Conservation (phyloP, 2,888 invertebrate species). For the Dolichomitus sp. region DNA sequence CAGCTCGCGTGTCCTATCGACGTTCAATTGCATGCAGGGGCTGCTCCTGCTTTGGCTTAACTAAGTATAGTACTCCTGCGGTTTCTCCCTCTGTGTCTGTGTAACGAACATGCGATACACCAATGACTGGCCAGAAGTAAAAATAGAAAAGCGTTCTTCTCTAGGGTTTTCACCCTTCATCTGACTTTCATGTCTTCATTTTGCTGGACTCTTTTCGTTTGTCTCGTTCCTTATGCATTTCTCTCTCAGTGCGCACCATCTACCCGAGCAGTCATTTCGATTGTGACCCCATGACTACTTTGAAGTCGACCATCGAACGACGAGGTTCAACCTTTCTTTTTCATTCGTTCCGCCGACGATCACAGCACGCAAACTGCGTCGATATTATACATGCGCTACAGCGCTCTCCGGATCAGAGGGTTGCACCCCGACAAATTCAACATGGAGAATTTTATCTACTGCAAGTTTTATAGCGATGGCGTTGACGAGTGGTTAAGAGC, state of each 20-base stretch:
- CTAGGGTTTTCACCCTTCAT: not conserved
- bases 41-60: slow-evolving; percentile 13
- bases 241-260: slow-evolving; percentile 12
- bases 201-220: slow-evolving; percentile 1
- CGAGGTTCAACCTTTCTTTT: slow-evolving; percentile 10
- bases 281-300: slow-evolving; percentile 8
- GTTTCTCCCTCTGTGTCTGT: slow-evolving; percentile 15
- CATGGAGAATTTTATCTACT: slow-evolving; percentile 36
- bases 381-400: slow-evolving; percentile 26
- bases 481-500: not conserved
- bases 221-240: not conserved
- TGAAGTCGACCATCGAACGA: not conserved
- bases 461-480: slow-evolving; percentile 36
- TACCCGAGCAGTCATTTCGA: slow-evolving; percentile 1
- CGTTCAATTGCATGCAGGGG: slow-evolving; percentile 45
- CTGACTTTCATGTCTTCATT: not conserved
- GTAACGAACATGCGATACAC: not conserved
- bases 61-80: slow-evolving; percentile 21
- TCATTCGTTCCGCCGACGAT: slow-evolving; percentile 28
- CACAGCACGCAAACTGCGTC: slow-evolving; percentile 38
- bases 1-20: slow-evolving; percentile 38
- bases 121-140: not conserved
- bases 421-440: slow-evolving; percentile 40
- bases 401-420: slow-evolving; percentile 34
- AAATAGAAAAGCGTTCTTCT: not conserved